These are phyloP conservation scores for Rana temporaria DNA, from an alignment of 2,113 vertebrate genomes.

Conservation along the genomic window DNA sequence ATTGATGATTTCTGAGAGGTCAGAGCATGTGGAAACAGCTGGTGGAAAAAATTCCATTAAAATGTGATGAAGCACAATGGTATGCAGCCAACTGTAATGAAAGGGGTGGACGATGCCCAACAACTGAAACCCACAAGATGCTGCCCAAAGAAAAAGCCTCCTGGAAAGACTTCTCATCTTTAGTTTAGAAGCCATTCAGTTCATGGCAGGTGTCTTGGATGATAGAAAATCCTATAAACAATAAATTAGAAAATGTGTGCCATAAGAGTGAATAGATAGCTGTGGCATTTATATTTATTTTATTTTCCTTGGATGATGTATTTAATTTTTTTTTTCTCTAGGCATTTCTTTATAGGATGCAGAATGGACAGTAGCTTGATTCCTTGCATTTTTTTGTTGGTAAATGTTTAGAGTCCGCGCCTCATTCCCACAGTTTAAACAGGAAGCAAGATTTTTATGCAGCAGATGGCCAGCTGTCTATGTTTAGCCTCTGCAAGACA, in stretches of 20 bases:
- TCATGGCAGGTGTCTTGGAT: constrained; percentile 29
- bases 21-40: constrained; percentile 22
- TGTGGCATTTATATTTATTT: background rate
- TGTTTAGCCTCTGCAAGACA: background rate
- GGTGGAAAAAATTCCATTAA: constrained; percentile 50
- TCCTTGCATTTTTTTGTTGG: background rate
- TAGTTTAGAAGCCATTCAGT: constrained; percentile 43
- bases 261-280: background rate
- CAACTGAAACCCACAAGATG: constrained; percentile 23
- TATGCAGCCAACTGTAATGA: constrained; percentile 30
- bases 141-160: constrained; percentile 24
- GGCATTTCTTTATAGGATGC: too few relatives aligned
- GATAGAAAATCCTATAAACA: background rate
- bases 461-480: background rate
- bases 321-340: background rate
- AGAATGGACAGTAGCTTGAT: background rate
- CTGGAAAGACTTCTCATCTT: constrained; percentile 31
- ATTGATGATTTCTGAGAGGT: constrained; percentile 30
- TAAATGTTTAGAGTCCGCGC: background rate
- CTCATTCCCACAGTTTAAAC: constrained; percentile 2
- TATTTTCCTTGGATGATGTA: too few relatives aligned
- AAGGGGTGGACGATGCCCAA: constrained; percentile 35
- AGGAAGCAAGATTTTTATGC: constrained; percentile 3
- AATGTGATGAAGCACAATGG: constrained; percentile 45
- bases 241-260: constrained; percentile 25